Percentiles rank a stretch among this genome's conserved stretches.
phyloP scores from a whole-genome alignment of 30 jellyfish, hydroid and myxozoan genomes.

The Turritopsis rubra region DNA sequence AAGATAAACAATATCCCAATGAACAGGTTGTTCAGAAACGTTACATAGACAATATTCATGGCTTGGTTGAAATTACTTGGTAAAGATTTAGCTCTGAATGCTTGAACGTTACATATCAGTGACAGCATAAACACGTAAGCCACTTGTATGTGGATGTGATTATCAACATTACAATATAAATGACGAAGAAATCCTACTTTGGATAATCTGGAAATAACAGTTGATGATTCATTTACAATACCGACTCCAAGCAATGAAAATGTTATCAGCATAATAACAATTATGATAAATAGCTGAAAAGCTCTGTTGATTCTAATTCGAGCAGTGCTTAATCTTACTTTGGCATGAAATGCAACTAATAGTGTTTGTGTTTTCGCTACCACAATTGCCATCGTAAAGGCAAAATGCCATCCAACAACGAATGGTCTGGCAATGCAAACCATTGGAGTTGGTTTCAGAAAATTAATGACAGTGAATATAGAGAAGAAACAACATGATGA shows the following conservation, averaged over 20 bases:
- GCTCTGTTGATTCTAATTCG: not conserved
- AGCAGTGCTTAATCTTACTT: not conserved
- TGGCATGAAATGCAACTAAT: constrained; percentile 11
- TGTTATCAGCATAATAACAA: not conserved
- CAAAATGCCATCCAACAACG: not conserved
- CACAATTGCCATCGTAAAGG: not conserved
- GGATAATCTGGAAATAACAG: not conserved
- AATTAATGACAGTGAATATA: not conserved
- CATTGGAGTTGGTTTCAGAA: not conserved
- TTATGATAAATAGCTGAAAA: not conserved
- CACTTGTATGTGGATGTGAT: not conserved
- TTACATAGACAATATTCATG: constrained; percentile 13
- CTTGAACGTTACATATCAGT: not conserved
- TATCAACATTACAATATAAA: not conserved
- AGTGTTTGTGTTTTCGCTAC: constrained; percentile 1
- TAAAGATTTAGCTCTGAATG: not conserved
- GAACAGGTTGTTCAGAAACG: constrained; percentile 2
- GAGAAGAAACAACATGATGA: not conserved
- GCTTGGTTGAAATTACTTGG: constrained; percentile 11
- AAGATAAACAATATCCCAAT: not conserved
- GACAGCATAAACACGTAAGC: not conserved
- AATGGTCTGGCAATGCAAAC: not conserved
- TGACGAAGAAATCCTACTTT: not conserved
- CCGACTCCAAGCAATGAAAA: not conserved
- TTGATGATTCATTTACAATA: not conserved